Evolutionary conservation across 2,888 invertebrate species (phyloP).

Genomic region (Drosophila incognita): DNA sequence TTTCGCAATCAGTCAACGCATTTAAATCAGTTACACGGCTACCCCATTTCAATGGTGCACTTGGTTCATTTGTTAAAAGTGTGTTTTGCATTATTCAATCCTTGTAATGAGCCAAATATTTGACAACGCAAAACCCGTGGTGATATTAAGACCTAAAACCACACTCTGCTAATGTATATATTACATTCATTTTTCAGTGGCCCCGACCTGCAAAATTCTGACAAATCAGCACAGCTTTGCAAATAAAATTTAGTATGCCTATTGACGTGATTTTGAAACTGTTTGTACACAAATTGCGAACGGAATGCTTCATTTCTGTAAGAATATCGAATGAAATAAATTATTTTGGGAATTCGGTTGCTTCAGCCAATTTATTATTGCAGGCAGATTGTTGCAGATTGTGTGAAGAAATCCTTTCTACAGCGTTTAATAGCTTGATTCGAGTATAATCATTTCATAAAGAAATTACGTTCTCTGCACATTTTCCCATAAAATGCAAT

Average conservation of each 20-base stretch:
- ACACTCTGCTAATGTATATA: constrained; percentile 31
- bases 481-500: not conserved
- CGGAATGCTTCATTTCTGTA: not conserved
- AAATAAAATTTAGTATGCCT: constrained; percentile 21
- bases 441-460: not conserved
- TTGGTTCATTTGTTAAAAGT: constrained; percentile 19
- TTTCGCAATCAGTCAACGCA: constrained; percentile 22
- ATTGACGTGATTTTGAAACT: not conserved
- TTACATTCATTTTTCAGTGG: constrained; percentile 56
- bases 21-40: constrained; percentile 23
- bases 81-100: constrained; percentile 64
- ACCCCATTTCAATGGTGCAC: constrained; percentile 4
- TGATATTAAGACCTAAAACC: constrained; percentile 28
- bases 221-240: constrained; percentile 28
- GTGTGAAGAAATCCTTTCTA: not conserved
- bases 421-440: not conserved
- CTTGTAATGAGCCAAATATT: constrained; percentile 76
- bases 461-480: not conserved
- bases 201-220: constrained; percentile 17
- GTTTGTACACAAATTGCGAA: not conserved
- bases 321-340: not conserved
- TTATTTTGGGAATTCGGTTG: not conserved
- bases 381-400: not conserved
- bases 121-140: constrained; percentile 30
- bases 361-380: not conserved